These are phyloP conservation scores for Aphaenogaster rudis DNA, from an alignment of 1,140 invertebrate species.

Conservation along the genomic window DNA sequence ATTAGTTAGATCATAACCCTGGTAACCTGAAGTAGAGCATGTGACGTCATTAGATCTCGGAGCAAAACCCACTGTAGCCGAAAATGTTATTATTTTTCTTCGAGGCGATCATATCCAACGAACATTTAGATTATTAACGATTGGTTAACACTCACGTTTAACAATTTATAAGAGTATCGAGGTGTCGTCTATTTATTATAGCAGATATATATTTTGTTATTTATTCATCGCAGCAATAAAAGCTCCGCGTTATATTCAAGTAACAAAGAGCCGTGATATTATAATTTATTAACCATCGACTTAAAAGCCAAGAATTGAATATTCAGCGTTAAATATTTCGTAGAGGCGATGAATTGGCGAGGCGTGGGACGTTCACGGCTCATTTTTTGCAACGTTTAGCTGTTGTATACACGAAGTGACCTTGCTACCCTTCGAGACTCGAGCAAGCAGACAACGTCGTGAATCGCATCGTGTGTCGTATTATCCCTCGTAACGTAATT, in stretches of 20 bases:
- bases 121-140: neutral
- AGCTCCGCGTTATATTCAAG: constrained; percentile 3
- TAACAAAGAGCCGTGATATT: neutral
- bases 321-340: neutral
- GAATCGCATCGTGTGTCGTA: neutral
- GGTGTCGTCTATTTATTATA: neutral
- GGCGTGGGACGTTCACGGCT: too few relatives aligned
- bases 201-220: neutral
- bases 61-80: too few relatives aligned
- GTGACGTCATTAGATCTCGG: too few relatives aligned
- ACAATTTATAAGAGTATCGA: neutral
- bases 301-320: neutral
- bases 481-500: neutral
- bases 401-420: neutral
- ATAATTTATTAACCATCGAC: neutral
- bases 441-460: neutral
- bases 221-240: neutral
- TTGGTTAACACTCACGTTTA: neutral
- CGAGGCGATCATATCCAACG: neutral
- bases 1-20: too few relatives aligned
- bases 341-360: neutral
- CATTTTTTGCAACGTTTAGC: neutral
- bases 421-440: neutral
- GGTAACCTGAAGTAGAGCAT: too few relatives aligned
- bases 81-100: neutral